Evolutionary conservation across 1,140 invertebrate species (phyloP).

Genomic region (Drosophila equinoxialis): DNA sequence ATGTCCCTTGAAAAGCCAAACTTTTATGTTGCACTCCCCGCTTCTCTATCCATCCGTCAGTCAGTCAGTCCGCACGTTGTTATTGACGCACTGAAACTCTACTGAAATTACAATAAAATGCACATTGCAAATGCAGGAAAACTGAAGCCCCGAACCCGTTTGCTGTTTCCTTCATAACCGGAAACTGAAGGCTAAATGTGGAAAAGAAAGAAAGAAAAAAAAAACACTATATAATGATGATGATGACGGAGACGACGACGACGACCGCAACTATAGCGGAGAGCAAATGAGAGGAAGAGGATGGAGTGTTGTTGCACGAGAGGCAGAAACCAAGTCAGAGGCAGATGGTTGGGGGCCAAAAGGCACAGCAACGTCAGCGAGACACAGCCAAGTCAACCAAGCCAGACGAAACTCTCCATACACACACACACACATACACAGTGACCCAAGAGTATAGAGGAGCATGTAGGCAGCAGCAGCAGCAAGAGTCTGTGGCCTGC

Average conservation of each 20-base stretch:
- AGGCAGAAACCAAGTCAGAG: background rate
- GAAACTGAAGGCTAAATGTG: conserved; percentile 80
- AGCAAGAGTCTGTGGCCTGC: conserved; percentile 19
- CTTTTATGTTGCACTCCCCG: conserved; percentile 12
- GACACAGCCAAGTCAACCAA: conserved; percentile 40
- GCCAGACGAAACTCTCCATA: conserved; percentile 47
- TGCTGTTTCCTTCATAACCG: conserved; percentile 79
- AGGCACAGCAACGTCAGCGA: conserved; percentile 35
- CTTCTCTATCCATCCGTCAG: background rate
- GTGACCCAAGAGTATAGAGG: conserved; percentile 7
- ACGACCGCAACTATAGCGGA: conserved; percentile 13
- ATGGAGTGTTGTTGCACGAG: conserved; percentile 15
- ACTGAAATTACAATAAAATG: conserved; percentile 71
- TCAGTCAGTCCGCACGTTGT: conserved; percentile 21
- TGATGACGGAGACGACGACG: conserved; percentile 48
- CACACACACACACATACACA: background rate
- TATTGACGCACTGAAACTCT: conserved; percentile 69
- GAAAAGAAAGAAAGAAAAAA: conserved; percentile 62
- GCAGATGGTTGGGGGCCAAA: conserved; percentile 37
- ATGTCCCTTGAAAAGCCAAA: conserved; percentile 25
- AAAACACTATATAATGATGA: conserved; percentile 51
- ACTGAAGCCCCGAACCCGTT: conserved; percentile 61
- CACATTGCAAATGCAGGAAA: conserved; percentile 53
- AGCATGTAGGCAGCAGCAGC: conserved; percentile 39
- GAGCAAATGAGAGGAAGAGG: conserved; percentile 19